Evolutionary conservation across 2,113 vertebrate genomes (phyloP).

Genomic region (Platichthys flesus): DNA sequence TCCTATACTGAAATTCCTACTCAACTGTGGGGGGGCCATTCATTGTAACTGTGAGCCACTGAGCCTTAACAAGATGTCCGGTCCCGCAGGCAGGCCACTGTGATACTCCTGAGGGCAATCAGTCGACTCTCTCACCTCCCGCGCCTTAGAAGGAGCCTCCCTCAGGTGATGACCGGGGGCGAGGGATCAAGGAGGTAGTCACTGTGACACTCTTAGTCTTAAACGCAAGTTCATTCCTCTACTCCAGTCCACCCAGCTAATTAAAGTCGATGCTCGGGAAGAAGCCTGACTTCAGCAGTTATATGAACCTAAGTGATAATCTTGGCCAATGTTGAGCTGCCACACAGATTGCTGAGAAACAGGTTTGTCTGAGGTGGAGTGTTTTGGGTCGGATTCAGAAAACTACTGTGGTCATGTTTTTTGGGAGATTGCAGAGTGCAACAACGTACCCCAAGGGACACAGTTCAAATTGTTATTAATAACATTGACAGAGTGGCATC

Average conservation of each 20-base stretch:
- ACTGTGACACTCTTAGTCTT: slow-evolving; percentile 57
- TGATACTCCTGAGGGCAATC: slow-evolving; percentile 79
- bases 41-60: slow-evolving; percentile 73
- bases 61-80: slow-evolving; percentile 77
- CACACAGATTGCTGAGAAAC: slow-evolving; percentile 19
- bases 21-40: slow-evolving; percentile 71
- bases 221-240: slow-evolving; percentile 67
- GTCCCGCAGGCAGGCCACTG: slow-evolving; percentile 63
- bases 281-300: slow-evolving; percentile 54
- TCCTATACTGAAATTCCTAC: slow-evolving; percentile 75
- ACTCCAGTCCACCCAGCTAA: slow-evolving; percentile 58
- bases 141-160: slow-evolving; percentile 61
- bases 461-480: slow-evolving; percentile 56
- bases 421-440: slow-evolving; percentile 4
- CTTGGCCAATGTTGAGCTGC: slow-evolving; percentile 4
- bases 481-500: slow-evolving; percentile 56
- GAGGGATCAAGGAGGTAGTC: slow-evolving; percentile 68
- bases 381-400: too few relatives aligned
- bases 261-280: slow-evolving; percentile 63
- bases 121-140: slow-evolving; percentile 65
- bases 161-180: slow-evolving; percentile 58
- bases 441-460: slow-evolving; percentile 23
- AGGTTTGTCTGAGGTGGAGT: background rate
- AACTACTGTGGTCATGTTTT: background rate
- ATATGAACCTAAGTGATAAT: slow-evolving; percentile 40